phyloP scores from a whole-genome alignment of 2,113 vertebrate species.

The Muscicapa adusta region DNA sequence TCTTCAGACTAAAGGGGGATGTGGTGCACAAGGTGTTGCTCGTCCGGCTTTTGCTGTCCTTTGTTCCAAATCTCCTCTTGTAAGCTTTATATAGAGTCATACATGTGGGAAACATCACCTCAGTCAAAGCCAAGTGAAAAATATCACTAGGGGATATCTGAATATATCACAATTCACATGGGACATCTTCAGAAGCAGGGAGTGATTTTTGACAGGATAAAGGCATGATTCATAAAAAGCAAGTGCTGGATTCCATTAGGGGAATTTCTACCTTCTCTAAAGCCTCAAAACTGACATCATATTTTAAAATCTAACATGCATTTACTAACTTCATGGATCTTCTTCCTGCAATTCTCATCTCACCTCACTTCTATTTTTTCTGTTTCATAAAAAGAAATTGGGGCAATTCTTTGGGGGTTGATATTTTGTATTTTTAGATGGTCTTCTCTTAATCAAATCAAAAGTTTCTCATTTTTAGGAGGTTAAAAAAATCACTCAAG shows the following conservation, averaged over 20 bases:
- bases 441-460: not conserved
- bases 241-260: not conserved
- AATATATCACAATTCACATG: not conserved
- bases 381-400: not conserved
- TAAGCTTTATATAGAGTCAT: not conserved
- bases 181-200: not conserved
- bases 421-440: not conserved
- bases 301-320: not conserved
- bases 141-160: not conserved
- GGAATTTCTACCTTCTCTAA: not conserved
- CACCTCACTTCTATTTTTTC: not conserved
- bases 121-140: not conserved
- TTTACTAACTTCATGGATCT: not conserved
- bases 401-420: no score
- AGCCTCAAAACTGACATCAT: not conserved
- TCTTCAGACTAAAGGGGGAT: not conserved
- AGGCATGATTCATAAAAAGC: not conserved
- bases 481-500: not conserved
- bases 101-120: not conserved
- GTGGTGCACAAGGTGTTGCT: not conserved
- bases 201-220: not conserved
- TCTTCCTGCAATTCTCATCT: not conserved
- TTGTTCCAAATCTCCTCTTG: not conserved
- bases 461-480: not conserved
- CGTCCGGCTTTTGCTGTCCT: not conserved